Conservation (phyloP, 2,797 vertebrate species). For the Morus bassanus region DNA sequence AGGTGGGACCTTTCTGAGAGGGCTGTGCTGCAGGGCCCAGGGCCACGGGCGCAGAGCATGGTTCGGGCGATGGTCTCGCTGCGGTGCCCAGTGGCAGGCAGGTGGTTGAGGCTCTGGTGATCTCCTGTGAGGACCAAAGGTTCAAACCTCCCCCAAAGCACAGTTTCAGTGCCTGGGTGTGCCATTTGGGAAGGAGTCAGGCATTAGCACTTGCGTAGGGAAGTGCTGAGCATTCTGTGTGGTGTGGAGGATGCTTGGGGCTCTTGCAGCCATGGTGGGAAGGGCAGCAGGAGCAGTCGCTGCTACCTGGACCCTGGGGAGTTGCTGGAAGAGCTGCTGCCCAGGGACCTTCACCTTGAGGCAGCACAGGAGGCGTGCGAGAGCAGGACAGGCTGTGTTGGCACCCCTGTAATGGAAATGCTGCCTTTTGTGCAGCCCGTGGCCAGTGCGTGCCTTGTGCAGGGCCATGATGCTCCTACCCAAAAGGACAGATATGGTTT, state of each 20-base stretch:
- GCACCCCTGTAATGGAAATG: background rate
- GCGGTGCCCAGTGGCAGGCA: background rate
- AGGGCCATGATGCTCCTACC: background rate
- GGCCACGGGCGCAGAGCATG: rapidly evolving
- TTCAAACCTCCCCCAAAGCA: background rate
- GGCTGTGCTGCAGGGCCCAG: background rate
- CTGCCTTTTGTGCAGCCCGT: background rate
- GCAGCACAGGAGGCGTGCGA: background rate
- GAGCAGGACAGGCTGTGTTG: background rate
- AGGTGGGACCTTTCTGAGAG: rapidly evolving
- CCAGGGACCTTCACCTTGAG: background rate
- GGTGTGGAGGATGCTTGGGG: background rate
- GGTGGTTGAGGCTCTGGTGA: background rate
- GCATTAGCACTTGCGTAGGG: rapidly evolving
- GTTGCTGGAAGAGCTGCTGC: background rate
- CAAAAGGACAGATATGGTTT: rapidly evolving
- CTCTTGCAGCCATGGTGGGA: background rate
- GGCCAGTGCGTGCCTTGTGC: background rate
- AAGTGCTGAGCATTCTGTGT: background rate
- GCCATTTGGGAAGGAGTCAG: rapidly evolving
- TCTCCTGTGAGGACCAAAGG: background rate
- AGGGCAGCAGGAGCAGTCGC: background rate
- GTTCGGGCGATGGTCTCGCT: rapidly evolving
- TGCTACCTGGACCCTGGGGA: background rate
- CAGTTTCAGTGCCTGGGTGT: background rate